A percentile compares a stretch with the other conserved stretches of the same genome.
Conservation (phyloP, 2,888 invertebrate genomes). For the Cephus pulcher region DNA sequence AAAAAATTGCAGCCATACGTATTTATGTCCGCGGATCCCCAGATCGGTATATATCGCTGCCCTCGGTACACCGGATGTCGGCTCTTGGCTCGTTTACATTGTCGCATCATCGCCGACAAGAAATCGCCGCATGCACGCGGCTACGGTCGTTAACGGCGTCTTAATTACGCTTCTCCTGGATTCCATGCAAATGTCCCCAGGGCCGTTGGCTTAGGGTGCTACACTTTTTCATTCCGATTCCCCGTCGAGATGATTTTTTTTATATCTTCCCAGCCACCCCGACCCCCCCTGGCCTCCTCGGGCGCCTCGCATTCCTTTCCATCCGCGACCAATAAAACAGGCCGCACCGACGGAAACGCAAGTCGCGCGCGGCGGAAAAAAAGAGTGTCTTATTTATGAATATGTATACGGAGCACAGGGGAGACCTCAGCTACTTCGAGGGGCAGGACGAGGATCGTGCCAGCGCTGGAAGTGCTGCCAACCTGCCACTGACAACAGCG, state of each 20-base stretch:
- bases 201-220: not conserved
- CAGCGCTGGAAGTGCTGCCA: not conserved
- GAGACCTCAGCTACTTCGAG: not conserved
- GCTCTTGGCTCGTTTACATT: not conserved
- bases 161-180: slow-evolving; percentile 42
- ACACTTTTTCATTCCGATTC: not conserved
- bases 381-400: slow-evolving; percentile 58
- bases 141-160: slow-evolving; percentile 47
- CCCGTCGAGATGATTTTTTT: not conserved
- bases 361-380: slow-evolving; percentile 25
- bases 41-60: not conserved
- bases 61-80: not conserved
- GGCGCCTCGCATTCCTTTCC: not conserved
- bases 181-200: not conserved
- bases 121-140: slow-evolving; percentile 25
- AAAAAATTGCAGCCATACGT: not conserved
- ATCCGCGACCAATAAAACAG: not conserved
- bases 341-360: not conserved
- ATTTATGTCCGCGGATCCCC: not conserved
- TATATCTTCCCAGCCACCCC: not conserved
- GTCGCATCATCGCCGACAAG: slow-evolving; percentile 11
- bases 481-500: not conserved
- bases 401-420: slow-evolving; percentile 47
- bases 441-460: not conserved
- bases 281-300: not conserved